These are phyloP conservation scores for Gallinago jamesoni DNA, from an alignment of 2,113 vertebrate genomes.

Conservation along the genomic window DNA sequence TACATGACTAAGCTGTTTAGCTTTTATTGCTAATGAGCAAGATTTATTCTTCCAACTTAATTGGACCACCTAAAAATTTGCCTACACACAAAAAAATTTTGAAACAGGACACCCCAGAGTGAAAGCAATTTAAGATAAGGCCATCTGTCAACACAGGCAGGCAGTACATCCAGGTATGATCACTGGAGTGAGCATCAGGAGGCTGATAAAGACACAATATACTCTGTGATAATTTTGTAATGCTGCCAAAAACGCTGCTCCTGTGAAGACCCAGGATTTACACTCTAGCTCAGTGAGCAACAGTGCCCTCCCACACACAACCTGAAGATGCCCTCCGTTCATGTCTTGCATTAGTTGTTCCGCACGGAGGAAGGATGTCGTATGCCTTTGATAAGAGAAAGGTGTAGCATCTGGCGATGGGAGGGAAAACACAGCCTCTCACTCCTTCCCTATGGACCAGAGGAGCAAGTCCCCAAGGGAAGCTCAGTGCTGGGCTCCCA, in stretches of 20 bases:
- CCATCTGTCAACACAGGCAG: not conserved
- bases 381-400: not conserved
- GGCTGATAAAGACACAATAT: not conserved
- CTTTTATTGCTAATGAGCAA: not conserved
- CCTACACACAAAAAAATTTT: not conserved
- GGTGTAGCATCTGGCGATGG: not conserved
- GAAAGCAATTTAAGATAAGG: constrained; percentile 6
- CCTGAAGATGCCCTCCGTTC: not conserved
- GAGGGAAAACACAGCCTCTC: not conserved
- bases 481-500: not conserved
- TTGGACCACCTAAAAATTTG: not conserved
- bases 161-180: not conserved
- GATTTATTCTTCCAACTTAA: not conserved
- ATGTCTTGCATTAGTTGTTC: not conserved
- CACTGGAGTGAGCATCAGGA: not conserved
- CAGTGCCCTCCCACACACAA: not conserved
- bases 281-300: not conserved
- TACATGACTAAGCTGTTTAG: not conserved
- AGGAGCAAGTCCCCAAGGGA: not conserved
- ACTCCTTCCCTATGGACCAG: accelerated
- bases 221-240: not conserved
- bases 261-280: not conserved
- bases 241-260: not conserved
- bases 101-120: not conserved
- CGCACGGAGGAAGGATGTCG: accelerated